Evolutionary conservation across 2,113 vertebrate genomes (phyloP), one percentile per base, ranked within the genome.

Genomic region (Oncorhynchus masou): DNA sequence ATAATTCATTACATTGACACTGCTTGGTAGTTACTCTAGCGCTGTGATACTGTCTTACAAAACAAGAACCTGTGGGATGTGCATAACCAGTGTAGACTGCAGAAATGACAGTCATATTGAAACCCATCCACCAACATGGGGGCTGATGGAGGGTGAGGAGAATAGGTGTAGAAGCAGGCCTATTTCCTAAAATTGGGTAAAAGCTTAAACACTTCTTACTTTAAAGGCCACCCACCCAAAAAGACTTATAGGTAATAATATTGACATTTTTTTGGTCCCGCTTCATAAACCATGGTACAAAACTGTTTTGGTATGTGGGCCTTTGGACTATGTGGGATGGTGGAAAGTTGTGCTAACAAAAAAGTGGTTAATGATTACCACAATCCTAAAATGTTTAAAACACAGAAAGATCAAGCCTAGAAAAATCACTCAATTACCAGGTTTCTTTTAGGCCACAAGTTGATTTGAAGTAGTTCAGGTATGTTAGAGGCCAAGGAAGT

Each of bases 401-500:
- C 39, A 45, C 9, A 45, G 39, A 45, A 11, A 57, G 20, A 57
- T 19, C 54, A 57, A 57, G 19, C 20, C 54, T 19, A 20, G 54
- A 57, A 25, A 64, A 7, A n/a, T 11, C 8, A 3, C 25, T 45
- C 39, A 25, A 66, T 66, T 25, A 12, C 12, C 11, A 9, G 13
- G 64, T 27, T 66, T 66, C 2, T 29, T 27, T 66, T 16, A 27
- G 24, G 15, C 15, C 25, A 2, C 25, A 25, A 27, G 13, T 25
- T 25, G 48, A 57, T 20, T 34, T 57, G 54, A 57, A 57, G 20
- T 57, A 1, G 19, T 59, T 73, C 75, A 84, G 78, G 29, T 1
- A 91, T 86, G 87, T 29, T 74, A 45, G 39, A 45, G 39, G 39
- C 8, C 8, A 48, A 19, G 1, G 31, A 79, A 54, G 27, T 6